A percentile compares a stretch with the other conserved stretches of the same genome.
Conservation (phyloP, 1,140 invertebrate genomes). For the Drosophila busckii region DNA sequence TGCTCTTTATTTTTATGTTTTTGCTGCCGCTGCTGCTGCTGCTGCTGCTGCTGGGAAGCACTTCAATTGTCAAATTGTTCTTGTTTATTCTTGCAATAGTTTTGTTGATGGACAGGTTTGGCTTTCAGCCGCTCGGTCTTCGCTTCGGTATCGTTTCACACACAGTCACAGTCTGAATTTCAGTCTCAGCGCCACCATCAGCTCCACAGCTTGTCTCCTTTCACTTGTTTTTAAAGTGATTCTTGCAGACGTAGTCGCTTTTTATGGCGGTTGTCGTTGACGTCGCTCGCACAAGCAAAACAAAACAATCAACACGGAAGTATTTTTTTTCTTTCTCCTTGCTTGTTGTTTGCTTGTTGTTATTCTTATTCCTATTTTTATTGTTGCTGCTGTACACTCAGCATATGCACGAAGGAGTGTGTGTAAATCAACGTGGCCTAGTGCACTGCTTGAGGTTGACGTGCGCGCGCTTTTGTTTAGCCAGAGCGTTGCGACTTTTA, state of each 20-base stretch:
- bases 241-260: conserved; percentile 66
- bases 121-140: conserved; percentile 19
- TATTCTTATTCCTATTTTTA: conserved; percentile 22
- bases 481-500: conserved; percentile 57
- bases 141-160: conserved; percentile 5
- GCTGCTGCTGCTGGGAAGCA: conserved; percentile 38
- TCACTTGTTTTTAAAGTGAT: conserved; percentile 70
- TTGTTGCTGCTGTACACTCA: conserved; percentile 27
- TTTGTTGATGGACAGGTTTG: conserved; percentile 71
- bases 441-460: conserved; percentile 71
- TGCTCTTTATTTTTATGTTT: background rate
- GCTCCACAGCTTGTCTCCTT: conserved; percentile 31
- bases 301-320: conserved; percentile 74
- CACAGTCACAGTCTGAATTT: background rate
- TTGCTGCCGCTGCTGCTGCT: conserved; percentile 3
- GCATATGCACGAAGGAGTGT: conserved; percentile 24
- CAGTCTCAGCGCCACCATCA: background rate
- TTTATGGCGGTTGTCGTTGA: conserved; percentile 62
- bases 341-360: conserved; percentile 43
- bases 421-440: conserved; percentile 70
- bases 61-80: conserved; percentile 76
- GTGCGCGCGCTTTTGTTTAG: conserved; percentile 55
- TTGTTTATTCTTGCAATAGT: conserved; percentile 77
- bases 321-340: conserved; percentile 40
- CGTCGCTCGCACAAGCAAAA: conserved; percentile 52